Evolutionary conservation across 2,797 vertebrate genomes (phyloP).

Genomic region (Monodelphis domestica): DNA sequence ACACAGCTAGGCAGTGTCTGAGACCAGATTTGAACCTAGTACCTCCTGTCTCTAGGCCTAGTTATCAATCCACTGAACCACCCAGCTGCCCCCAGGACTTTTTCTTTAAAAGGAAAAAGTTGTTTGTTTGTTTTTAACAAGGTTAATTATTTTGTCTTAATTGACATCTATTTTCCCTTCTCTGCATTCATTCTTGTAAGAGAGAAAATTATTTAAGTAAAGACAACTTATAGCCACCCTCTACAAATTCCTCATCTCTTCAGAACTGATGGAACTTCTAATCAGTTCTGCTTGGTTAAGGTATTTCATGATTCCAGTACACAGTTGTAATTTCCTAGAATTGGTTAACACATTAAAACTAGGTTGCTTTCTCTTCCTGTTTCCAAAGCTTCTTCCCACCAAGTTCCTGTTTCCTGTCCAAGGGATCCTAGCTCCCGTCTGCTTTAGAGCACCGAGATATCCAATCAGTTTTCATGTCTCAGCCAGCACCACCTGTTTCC

Average conservation of each 20-base stretch:
- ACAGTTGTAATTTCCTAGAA: background rate
- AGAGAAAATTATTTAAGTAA: background rate
- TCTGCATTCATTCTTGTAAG: background rate
- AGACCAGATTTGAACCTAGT: too few relatives aligned
- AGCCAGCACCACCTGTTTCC: background rate
- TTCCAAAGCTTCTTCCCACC: background rate
- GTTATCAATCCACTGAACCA: too few relatives aligned
- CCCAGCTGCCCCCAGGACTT: too few relatives aligned
- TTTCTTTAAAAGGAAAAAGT: background rate
- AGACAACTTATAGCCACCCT: background rate
- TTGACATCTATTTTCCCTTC: background rate
- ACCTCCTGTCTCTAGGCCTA: too few relatives aligned
- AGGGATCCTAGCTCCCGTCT: background rate
- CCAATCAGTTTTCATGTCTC: background rate
- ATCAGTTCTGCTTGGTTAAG: background rate
- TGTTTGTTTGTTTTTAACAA: background rate
- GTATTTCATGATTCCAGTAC: background rate
- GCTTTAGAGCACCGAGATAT: background rate
- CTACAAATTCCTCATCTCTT: background rate
- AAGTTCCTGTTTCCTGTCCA: background rate
- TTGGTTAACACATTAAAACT: background rate
- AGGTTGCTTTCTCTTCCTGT: background rate
- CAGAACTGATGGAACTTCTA: background rate
- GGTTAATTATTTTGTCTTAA: background rate
- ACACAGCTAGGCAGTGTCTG: too few relatives aligned